These are phyloP conservation scores for Philaethria dido DNA, from an alignment of 2,888 invertebrate species.

Conservation along the genomic window DNA sequence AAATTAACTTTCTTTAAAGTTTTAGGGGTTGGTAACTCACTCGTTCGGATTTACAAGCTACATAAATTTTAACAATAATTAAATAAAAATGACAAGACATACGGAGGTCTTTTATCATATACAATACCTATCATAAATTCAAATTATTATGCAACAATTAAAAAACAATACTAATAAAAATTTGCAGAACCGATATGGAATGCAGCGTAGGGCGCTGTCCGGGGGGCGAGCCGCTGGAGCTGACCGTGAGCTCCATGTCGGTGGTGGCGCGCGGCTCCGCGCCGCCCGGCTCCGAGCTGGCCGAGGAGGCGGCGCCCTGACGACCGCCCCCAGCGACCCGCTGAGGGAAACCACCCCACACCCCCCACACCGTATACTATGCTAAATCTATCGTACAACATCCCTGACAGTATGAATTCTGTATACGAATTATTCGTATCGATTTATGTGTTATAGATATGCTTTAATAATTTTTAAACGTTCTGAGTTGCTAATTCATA, in stretches of 20 bases:
- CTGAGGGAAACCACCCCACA: neutral
- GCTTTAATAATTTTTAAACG: neutral
- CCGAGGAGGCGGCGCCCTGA: conserved; percentile 79
- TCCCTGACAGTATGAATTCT: neutral
- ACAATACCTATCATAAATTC: too few species aligned
- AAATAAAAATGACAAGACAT: too few species aligned
- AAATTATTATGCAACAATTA: too few species aligned
- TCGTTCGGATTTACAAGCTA: too few species aligned
- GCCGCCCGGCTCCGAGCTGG: conserved; percentile 63
- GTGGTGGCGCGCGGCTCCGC: conserved; percentile 55
- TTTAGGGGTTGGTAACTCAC: too few species aligned
- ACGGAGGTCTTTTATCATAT: too few species aligned
- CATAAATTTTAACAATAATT: too few species aligned
- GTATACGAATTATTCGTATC: neutral
- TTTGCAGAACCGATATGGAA: conserved; percentile 75
- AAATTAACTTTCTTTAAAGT: too few species aligned
- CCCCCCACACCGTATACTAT: neutral
- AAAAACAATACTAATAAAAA: neutral
- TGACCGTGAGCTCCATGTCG: conserved; percentile 59
- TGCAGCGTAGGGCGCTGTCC: conserved; percentile 75
- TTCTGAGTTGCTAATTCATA: conserved; percentile 7
- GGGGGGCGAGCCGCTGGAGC: conserved; percentile 63
- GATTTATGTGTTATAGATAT: neutral
- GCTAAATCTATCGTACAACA: neutral
- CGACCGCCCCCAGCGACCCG: conserved; percentile 41